A percentile compares a stretch with the other conserved stretches of the same genome.
These are phyloP conservation scores for Sciurus niger DNA, from an alignment of 2,113 vertebrate species.

Conservation along the genomic window DNA sequence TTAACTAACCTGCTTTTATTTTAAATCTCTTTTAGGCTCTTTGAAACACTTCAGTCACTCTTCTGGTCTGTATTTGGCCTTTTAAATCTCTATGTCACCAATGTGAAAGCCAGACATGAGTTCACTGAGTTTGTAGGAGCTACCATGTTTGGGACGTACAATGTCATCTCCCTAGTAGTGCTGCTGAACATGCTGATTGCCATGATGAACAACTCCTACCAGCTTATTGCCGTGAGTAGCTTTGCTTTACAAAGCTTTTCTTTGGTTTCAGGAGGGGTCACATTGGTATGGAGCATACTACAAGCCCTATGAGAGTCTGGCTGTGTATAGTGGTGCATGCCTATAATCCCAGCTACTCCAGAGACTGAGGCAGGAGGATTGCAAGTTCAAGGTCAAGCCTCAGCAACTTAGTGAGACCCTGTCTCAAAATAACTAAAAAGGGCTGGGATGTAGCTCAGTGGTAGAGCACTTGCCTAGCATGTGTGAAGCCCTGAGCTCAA, in stretches of 20 bases:
- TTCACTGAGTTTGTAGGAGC: slow-evolving; percentile 98
- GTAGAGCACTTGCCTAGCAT: background rate
- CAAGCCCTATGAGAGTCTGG: background rate
- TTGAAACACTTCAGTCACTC: slow-evolving; percentile 98
- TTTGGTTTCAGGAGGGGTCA: background rate
- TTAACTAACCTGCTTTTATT: slow-evolving; percentile 52
- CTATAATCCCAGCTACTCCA: background rate
- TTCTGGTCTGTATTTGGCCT: slow-evolving; percentile 99
- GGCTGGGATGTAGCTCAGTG: background rate
- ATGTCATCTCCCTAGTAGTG: slow-evolving; percentile 97
- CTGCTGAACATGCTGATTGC: slow-evolving; percentile 99
- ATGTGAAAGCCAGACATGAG: slow-evolving; percentile 97
- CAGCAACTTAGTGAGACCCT: background rate
- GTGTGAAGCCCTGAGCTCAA: background rate
- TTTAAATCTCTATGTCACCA: slow-evolving; percentile 97
- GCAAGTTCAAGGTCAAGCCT: background rate
- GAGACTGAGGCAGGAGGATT: background rate
- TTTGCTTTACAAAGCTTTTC: background rate
- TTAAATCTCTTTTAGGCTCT: slow-evolving; percentile 90
- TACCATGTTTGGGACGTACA: slow-evolving; percentile 99
- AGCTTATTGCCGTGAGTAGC: slow-evolving; percentile 94
- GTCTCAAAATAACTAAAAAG: background rate
- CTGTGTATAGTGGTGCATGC: background rate
- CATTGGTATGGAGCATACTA: background rate
- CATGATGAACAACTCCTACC: slow-evolving; percentile 99